These are phyloP conservation scores for Hydropsyche tenuis DNA, from an alignment of 1,140 invertebrate species.

Conservation along the genomic window DNA sequence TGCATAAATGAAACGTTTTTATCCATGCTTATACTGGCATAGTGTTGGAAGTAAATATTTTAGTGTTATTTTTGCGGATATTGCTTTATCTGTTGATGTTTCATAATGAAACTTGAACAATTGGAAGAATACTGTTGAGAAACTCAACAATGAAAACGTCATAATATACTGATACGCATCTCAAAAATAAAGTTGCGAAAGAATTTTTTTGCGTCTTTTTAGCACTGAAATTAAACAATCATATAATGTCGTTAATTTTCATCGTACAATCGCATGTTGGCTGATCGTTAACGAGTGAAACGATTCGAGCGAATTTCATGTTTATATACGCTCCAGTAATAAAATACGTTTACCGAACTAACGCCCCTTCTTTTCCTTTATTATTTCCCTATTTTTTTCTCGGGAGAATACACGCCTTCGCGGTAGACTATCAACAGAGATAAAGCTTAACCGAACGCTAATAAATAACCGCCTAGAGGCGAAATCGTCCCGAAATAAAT, in stretches of 20 bases:
- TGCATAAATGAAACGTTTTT: too few species aligned
- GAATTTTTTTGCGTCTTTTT: background rate
- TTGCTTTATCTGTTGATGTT: too few species aligned
- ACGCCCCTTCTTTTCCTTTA: slow-evolving; percentile 13
- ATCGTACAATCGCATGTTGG: slow-evolving; percentile 19
- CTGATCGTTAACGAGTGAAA: slow-evolving; percentile 3
- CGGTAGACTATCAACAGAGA: background rate
- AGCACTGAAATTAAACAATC: slow-evolving; percentile 16
- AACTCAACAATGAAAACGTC: background rate
- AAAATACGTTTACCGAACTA: slow-evolving; percentile 9
- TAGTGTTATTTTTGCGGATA: too few species aligned
- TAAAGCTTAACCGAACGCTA: too few species aligned
- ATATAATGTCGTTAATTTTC: slow-evolving; percentile 29
- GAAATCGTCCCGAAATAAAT: slow-evolving; percentile 1
- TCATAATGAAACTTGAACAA: background rate
- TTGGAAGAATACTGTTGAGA: background rate
- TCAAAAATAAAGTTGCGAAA: slow-evolving; percentile 29
- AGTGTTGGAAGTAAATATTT: too few species aligned
- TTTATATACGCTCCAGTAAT: slow-evolving; percentile 8
- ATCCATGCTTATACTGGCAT: too few species aligned
- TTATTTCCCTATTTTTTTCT: background rate
- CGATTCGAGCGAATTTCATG: slow-evolving; percentile 10
- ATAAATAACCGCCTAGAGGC: background rate
- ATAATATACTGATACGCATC: slow-evolving; percentile 25
- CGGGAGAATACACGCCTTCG: too few species aligned